Percentiles rank a stretch among this genome's conserved stretches.
phyloP scores from a whole-genome alignment of 2,113 vertebrate genomes.

The Nestor notabilis region DNA sequence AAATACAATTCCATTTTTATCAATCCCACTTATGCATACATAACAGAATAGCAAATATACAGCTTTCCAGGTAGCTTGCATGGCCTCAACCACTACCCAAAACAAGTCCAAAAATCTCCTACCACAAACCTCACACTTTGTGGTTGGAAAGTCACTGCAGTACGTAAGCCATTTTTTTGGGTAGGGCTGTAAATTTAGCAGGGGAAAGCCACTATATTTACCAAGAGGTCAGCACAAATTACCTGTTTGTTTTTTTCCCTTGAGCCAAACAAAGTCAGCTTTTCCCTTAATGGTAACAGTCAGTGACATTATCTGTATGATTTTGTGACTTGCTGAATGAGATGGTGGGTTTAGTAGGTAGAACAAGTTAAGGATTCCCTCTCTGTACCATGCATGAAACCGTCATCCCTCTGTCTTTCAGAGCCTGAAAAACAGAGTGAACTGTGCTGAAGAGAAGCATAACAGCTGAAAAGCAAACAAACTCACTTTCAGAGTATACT shows the following conservation, averaged over 20 bases:
- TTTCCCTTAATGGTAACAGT: background rate
- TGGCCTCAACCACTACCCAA: background rate
- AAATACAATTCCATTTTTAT: background rate
- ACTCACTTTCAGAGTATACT: background rate
- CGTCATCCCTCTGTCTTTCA: background rate
- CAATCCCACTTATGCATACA: background rate
- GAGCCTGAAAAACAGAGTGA: background rate
- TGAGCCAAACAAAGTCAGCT: background rate
- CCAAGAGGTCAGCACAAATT: background rate
- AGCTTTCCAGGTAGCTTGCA: background rate
- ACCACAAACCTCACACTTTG: background rate
- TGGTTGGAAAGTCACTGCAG: background rate
- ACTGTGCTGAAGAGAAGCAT: background rate
- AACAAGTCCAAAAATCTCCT: background rate
- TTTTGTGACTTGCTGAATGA: background rate
- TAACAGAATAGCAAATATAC: background rate
- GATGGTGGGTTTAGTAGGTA: background rate
- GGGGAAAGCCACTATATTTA: background rate
- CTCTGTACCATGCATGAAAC: background rate
- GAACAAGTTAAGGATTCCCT: background rate
- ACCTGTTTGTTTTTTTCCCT: background rate
- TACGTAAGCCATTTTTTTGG: background rate
- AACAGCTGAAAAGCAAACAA: background rate
- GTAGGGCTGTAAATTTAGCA: background rate
- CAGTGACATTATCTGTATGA: background rate